Evolutionary conservation across 2,888 invertebrate species (phyloP).

Genomic region (Plebejus anna): DNA sequence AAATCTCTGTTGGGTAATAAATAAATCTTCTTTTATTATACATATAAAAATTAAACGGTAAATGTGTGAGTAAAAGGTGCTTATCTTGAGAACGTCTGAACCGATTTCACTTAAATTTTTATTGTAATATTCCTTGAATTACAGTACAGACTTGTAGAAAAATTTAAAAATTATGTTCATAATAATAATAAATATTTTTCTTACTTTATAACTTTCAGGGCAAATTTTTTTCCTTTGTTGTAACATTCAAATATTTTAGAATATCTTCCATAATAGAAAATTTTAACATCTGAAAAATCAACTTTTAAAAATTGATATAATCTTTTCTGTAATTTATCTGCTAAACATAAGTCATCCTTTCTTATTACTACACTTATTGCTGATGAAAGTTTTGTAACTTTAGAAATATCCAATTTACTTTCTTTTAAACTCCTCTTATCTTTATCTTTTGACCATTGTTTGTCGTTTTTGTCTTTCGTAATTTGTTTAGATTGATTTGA

Average conservation of each 20-base stretch:
- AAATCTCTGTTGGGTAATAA: not conserved
- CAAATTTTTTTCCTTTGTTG: constrained; percentile 42
- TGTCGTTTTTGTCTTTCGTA: not conserved
- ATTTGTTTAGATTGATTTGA: not conserved
- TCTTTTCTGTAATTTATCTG: constrained; percentile 38
- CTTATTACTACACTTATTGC: not conserved
- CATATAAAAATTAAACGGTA: no score
- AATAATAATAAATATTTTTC: constrained; percentile 38
- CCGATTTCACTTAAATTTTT: no score
- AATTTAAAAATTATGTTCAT: not conserved
- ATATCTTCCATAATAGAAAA: constrained; percentile 47
- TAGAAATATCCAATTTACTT: not conserved
- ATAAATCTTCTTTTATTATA: no score
- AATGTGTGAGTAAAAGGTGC: no score
- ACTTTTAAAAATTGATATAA: constrained; percentile 39
- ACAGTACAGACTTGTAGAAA: no score
- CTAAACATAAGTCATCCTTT: constrained; percentile 6
- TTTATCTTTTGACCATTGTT: not conserved
- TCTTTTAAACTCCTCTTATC: not conserved
- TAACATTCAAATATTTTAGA: constrained; percentile 50
- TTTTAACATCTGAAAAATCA: constrained; percentile 39
- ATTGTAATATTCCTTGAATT: no score
- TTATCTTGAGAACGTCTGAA: no score
- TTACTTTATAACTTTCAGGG: constrained; percentile 51
- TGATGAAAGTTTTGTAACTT: not conserved